A percentile compares a stretch with the other conserved stretches of the same genome.
Evolutionary conservation across 2,888 invertebrate genomes (phyloP).

Genomic region (Diploptera punctata): DNA sequence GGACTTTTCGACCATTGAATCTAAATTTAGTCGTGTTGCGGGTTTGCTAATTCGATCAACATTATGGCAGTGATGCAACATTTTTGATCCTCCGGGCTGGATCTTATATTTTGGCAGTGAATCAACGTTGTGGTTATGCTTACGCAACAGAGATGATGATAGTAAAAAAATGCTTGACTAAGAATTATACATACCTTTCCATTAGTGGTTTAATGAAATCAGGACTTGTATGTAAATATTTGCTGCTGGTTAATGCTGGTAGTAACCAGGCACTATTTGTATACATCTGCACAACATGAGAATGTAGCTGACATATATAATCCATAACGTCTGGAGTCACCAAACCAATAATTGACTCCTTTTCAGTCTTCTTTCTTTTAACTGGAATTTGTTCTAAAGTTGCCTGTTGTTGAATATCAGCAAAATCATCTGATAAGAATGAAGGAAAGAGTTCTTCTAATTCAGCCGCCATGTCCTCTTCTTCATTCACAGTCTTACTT

Average conservation of each 20-base stretch:
- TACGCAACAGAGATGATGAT: no score
- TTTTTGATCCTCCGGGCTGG: no score
- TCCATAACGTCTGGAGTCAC: constrained; percentile 63
- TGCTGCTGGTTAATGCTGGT: constrained; percentile 46
- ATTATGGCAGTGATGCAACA: no score
- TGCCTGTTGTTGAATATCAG: constrained; percentile 64
- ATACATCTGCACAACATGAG: constrained; percentile 56
- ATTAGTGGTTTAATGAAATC: constrained; percentile 19
- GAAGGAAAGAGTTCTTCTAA: constrained; percentile 75
- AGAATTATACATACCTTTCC: constrained; percentile 31
- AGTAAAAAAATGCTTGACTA: no score
- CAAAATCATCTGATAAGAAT: constrained; percentile 71
- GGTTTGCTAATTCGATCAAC: no score
- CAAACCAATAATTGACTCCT: neutral
- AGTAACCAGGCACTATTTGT: constrained; percentile 42
- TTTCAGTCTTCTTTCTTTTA: neutral
- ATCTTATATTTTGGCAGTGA: no score
- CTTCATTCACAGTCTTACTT: constrained; percentile 58
- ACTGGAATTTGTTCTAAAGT: constrained; percentile 57
- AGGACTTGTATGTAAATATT: neutral
- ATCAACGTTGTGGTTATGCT: no score
- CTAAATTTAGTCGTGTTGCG: no score
- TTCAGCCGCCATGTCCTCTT: constrained; percentile 68
- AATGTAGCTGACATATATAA: constrained; percentile 67
- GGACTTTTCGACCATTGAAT: no score